These are phyloP conservation scores for Cheilosia scutellata DNA, from an alignment of 2,888 invertebrate genomes.

Conservation along the genomic window DNA sequence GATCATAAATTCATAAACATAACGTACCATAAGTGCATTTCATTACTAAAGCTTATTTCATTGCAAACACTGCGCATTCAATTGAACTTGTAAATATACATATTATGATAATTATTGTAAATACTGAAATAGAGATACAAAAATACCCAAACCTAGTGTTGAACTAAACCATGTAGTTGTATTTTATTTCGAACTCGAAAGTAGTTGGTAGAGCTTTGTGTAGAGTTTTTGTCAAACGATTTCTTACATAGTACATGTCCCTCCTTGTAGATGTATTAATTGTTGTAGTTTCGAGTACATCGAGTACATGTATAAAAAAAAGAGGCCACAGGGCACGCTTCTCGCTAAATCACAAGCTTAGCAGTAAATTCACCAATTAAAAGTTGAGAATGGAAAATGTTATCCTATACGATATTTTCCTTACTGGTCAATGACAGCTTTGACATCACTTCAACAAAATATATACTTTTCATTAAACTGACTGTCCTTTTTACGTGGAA, in stretches of 20 bases:
- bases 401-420: too few relatives aligned
- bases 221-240: neutral
- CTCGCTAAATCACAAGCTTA: too few relatives aligned
- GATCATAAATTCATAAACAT: neutral
- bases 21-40: neutral
- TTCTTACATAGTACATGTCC: too few relatives aligned
- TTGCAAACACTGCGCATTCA: neutral
- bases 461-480: too few relatives aligned
- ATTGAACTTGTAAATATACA: conserved; percentile 47
- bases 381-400: too few relatives aligned
- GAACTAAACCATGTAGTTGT: conserved; percentile 24
- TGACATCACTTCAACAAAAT: too few relatives aligned
- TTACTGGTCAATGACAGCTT: too few relatives aligned
- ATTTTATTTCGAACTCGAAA: conserved; percentile 19
- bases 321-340: too few relatives aligned
- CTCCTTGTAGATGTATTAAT: neutral
- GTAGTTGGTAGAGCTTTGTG: neutral
- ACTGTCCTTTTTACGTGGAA: too few relatives aligned
- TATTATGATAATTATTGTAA: neutral
- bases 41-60: neutral
- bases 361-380: too few relatives aligned
- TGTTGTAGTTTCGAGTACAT: neutral
- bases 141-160: conserved; percentile 7
- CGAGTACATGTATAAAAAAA: too few relatives aligned
- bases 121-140: conserved; percentile 37